Evolutionary conservation across 2,888 invertebrate genomes (phyloP), one percentile per base, ranked within the genome.

Genomic region (Coelinius sp.): DNA sequence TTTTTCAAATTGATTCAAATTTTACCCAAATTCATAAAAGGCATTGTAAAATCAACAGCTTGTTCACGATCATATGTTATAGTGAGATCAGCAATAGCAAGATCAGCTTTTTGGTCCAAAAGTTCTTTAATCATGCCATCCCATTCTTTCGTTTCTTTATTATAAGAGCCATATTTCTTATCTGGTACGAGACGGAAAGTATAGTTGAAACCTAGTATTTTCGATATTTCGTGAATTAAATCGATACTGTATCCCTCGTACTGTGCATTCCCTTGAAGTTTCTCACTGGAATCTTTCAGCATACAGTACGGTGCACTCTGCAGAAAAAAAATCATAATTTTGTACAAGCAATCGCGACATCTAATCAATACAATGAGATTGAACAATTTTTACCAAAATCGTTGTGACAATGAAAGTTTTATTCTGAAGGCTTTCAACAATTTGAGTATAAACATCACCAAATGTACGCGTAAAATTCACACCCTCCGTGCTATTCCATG

Each of bases 221-320:
- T 92, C 65, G 98, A 94, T 88, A 99, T 96, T 89, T 97, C 97
- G 84, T 95, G 92, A 84, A 98, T 94, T 75, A 99, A 90, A 90
- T 99, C 98, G 76, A 99, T 93, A 77, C 95, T 96, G 89, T 97
- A 99, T 38, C 97, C 97, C 88, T 97, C 97, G 88, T 94, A 97
- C 83, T 95, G 95, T 81, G 96, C 95, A 88, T 97, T 97, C 44
- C 97, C 97, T 4, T 92, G 92, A 65, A 97, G 89, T 75, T 94
- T 93, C 81, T 94, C 93, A 81, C 94, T 94, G 5, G 95, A 94
- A 84, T 95, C 94, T 88, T 95, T 97, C 77, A 95, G 90, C 97
- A 98, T 98, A 82, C 97, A 95, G 88, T 99, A 99, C 1, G 99
- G 99, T 66, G 95, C 92, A 88, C 97, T 98, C 97, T 98, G 41